Evolutionary conservation across 2,113 vertebrate genomes (phyloP), one percentile per base, ranked within the genome.

Genomic region (Myrmecobius fasciatus): DNA sequence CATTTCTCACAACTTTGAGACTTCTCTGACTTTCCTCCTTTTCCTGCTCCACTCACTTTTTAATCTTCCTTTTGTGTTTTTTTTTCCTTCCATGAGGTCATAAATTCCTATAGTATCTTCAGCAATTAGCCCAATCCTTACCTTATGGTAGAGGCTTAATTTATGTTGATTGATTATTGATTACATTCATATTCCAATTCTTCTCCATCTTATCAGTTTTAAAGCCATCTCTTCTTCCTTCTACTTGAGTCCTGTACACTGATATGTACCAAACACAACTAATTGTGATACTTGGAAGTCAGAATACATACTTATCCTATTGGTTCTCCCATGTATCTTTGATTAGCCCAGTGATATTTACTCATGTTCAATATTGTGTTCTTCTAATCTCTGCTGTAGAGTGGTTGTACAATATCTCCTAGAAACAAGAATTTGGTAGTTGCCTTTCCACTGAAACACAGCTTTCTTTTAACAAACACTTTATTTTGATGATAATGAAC

Each of bases 391-490:
- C 3, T 91, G 53, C 3, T 22, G n/a, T 49, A 83, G 92, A 92
- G 92, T 43, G 10, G 67, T 14, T 52, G 36, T 22, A n/a, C 0
- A 56, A 0, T 91, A 75, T 83, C 11, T 46, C n/a, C 43, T 25
- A 75, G 3, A 93, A 90, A 53, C 25, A 90, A 56, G 3, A 96
- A 83, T 43, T 36, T 91, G 92, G 88, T 47, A 75, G 54, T 6
- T 90, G 9, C 12, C 2, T 22, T 92, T 10, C 8, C 36, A 11
- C 2, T 94, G 91, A 7, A 91, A 83, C 25, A 88, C 14, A 49
- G 92, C 36, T 53, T 11, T 31, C 53, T 94, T 31, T 94, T 88
- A 25, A 89, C 43, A 94, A 91, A 90, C 89, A 46, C 46, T 89
- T 94, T 14, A 25, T 75, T 93, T 94, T 91, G 2, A 26, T 36